Conservation (phyloP, 2,113 vertebrate genomes). For the Butastur rufipennis region DNA sequence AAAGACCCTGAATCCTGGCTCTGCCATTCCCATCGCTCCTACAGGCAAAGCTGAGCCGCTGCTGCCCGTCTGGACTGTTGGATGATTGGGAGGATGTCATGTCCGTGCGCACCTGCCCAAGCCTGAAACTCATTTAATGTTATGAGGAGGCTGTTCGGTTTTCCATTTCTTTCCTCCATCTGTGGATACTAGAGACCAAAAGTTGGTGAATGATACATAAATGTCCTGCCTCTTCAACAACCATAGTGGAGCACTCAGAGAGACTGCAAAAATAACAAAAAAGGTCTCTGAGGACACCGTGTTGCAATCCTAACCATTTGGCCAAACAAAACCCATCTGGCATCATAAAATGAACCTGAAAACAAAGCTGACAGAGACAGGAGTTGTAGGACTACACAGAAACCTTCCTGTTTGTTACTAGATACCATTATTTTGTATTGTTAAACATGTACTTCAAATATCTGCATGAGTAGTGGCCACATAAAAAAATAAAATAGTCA, state of each 20-base stretch:
- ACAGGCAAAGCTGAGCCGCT: background rate
- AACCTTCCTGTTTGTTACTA: background rate
- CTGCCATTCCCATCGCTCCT: background rate
- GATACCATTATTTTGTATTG: background rate
- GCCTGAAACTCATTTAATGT: background rate
- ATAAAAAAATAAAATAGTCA: background rate
- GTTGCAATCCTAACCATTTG: background rate
- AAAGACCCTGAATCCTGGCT: background rate
- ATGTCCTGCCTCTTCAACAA: background rate
- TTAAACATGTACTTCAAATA: background rate
- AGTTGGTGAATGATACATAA: background rate
- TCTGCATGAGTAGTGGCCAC: background rate
- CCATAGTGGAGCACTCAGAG: background rate
- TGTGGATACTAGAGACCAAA: background rate
- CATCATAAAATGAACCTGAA: background rate
- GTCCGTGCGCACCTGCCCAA: background rate
- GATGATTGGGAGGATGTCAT: background rate
- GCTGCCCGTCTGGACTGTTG: background rate
- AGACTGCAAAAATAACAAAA: background rate
- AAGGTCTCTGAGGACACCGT: accelerated
- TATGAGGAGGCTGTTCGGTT: background rate
- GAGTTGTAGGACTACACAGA: background rate
- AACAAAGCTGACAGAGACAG: background rate
- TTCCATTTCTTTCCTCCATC: background rate
- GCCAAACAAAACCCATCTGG: background rate